phyloP scores from a whole-genome alignment of 2,888 invertebrate genomes.

The Acleris laterana region DNA sequence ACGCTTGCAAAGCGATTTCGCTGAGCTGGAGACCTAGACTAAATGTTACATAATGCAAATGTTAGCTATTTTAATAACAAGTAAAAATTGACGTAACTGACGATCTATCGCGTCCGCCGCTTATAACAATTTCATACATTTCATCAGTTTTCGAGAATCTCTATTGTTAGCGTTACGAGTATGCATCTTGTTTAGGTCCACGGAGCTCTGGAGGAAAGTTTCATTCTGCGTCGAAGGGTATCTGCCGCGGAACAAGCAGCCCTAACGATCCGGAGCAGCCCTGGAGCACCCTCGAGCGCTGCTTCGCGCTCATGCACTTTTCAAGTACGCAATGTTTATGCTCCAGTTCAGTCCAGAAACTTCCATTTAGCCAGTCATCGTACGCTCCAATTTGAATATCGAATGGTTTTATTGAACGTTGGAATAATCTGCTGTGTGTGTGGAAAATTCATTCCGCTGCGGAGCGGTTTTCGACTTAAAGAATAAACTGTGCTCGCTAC shows the following conservation, averaged over 20 bases:
- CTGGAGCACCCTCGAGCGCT: conserved; percentile 63
- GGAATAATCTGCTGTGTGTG: conserved; percentile 24
- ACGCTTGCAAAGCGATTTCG: too few relatives aligned
- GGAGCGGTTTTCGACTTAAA: conserved; percentile 4
- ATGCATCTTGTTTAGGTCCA: too few relatives aligned
- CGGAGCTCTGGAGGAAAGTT: conserved; percentile 45
- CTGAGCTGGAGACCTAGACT: too few relatives aligned
- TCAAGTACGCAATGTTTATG: conserved; percentile 78
- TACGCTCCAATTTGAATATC: conserved; percentile 54
- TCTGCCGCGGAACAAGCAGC: conserved; percentile 49
- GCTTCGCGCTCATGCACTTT: conserved; percentile 74
- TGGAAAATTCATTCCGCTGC: conserved; percentile 28
- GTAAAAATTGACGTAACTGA: too few relatives aligned
- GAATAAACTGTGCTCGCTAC: not conserved
- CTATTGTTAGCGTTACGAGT: not conserved
- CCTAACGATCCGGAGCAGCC: conserved; percentile 64
- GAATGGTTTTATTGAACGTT: conserved; percentile 35
- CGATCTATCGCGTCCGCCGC: too few relatives aligned
- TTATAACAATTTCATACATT: too few relatives aligned
- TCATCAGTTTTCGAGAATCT: too few relatives aligned
- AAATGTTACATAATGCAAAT: too few relatives aligned
- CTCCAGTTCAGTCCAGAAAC: conserved; percentile 64
- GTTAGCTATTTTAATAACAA: too few relatives aligned
- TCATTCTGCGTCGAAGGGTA: conserved; percentile 49
- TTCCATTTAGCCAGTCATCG: conserved; percentile 56